Base-by-base conservation (phyloP, 2,113 vertebrate species). In the Chrysemys picta region DNA sequence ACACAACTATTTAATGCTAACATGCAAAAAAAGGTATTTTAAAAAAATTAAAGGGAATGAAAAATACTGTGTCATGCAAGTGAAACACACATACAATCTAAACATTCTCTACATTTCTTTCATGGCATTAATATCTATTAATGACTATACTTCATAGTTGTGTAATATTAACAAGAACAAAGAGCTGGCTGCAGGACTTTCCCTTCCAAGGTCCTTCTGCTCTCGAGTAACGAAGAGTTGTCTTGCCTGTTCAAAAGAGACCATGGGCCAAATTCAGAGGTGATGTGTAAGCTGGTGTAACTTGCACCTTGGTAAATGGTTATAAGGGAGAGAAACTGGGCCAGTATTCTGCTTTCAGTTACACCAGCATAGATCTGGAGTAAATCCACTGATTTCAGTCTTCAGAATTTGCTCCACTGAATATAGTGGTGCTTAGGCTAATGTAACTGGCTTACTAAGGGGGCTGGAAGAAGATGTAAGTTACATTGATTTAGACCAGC, bases 211-310 rank as follows among this genome's bases (percentile, higher is more conserved):
- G 22, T 24, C 72, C 38, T 75, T 75, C 38, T 42, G 19, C 8
- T 42, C n/a, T 72, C n/a, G 1, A 5, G 19, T 22, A 75, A 42
- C 5, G 21, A 8, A 88, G 54, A 89, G 3, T 1, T 1, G 21
- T 75, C 5, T 75, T 75, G 22, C 13, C 38, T 80, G 80, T 89
- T 80, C 49, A 35, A 49, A 59, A 78, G 14, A 56, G 1, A 8
- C 3, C 12, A 0, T 4, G 3, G 6, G 3, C 27, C 0, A 1
- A 83, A 59, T 25, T 11, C 2, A 42, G 19, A 47, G 21, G 0
- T 0, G 8, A 10, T 54, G 0, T 27, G 24, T 57, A 80, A 90
- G 13, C 1, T 24, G 38, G 27, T 14, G n/a, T 1, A 52, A 45
- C 3, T 0, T 82, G 49, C 21, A 80, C 80, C n/a, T 69, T 53